phyloP scores from a whole-genome alignment of 1,140 invertebrate genomes.

The Macrostomum lignano region DNA sequence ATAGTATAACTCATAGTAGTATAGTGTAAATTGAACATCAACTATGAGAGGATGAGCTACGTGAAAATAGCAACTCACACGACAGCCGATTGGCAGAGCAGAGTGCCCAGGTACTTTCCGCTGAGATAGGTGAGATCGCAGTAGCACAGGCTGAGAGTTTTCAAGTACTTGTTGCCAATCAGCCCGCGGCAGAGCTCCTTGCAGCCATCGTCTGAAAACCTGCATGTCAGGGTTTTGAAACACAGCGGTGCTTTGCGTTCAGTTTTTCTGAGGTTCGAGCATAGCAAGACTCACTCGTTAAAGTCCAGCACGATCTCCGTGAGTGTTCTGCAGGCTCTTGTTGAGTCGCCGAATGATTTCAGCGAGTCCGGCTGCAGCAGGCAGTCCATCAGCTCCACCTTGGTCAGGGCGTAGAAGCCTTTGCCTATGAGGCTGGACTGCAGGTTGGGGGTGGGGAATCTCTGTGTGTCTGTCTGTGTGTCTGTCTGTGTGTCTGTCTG shows the following conservation, averaged over 20 bases:
- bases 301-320: neutral
- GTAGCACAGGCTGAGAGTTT: neutral
- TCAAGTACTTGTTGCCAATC: neutral
- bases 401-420: neutral
- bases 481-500: too few species aligned
- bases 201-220: conserved; percentile 3
- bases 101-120: neutral
- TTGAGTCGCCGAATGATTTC: neutral
- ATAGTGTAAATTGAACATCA: too few species aligned
- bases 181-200: neutral
- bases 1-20: too few species aligned
- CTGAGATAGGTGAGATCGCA: neutral
- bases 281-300: conserved; percentile 2
- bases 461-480: too few species aligned
- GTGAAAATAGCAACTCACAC: too few species aligned
- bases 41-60: too few species aligned
- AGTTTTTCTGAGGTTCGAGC: too few species aligned
- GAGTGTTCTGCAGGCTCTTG: neutral
- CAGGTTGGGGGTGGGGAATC: too few species aligned
- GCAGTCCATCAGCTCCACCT: conserved; percentile 1
- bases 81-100: neutral
- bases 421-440: conserved; percentile 1
- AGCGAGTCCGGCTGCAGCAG: neutral
- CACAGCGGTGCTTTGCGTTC: neutral
- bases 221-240: neutral